These are phyloP conservation scores for Corythaixoides concolor DNA, from an alignment of 2,113 vertebrate species.

Conservation along the genomic window DNA sequence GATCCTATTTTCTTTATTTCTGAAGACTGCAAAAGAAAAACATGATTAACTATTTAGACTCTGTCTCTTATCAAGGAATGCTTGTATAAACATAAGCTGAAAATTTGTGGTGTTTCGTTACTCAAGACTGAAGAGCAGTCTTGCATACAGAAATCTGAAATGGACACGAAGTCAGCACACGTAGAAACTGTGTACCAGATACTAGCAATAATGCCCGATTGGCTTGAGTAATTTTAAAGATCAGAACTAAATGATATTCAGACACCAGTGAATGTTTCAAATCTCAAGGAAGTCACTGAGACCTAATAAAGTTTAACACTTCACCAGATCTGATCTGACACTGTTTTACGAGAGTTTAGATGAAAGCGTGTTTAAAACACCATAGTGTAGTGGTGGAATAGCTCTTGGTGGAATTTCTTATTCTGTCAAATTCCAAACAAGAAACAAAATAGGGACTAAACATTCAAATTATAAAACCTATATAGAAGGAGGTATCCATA, in stretches of 20 bases:
- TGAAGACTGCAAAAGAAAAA: background rate
- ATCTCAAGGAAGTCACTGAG: background rate
- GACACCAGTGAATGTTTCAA: background rate
- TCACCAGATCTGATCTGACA: background rate
- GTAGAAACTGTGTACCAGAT: background rate
- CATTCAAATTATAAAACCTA: background rate
- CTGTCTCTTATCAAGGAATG: background rate
- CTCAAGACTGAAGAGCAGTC: background rate
- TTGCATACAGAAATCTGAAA: background rate
- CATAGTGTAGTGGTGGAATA: background rate
- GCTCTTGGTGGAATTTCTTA: background rate
- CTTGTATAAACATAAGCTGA: background rate
- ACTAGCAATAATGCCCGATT: background rate
- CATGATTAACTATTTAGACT: background rate
- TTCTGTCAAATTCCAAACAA: background rate
- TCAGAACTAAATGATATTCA: background rate
- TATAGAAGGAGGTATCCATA: background rate
- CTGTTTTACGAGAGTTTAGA: background rate
- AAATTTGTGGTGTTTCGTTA: background rate
- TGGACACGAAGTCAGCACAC: background rate
- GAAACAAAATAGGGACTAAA: background rate
- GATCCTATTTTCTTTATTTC: background rate
- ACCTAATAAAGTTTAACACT: background rate
- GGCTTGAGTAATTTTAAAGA: background rate
- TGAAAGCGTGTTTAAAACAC: rapidly evolving